A percentile compares a stretch with the other conserved stretches of the same genome.
phyloP scores from a whole-genome alignment of 2,888 invertebrate genomes.

The Cataglyphis altisquamis region DNA sequence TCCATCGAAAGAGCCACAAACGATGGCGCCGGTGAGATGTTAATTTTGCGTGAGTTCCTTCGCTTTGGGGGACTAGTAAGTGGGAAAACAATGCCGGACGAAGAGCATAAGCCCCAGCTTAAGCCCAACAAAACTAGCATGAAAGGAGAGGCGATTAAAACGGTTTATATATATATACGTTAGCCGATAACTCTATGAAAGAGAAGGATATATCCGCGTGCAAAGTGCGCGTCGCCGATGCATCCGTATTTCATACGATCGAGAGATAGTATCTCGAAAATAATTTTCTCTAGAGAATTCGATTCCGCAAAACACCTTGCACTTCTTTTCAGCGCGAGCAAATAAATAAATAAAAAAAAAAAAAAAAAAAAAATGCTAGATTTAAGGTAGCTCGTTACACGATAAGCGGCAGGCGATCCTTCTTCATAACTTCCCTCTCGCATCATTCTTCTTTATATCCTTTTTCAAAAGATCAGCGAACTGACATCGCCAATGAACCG shows the following conservation, averaged over 20 bases:
- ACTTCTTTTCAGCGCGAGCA: background rate
- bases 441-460: slow-evolving; percentile 59
- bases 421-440: slow-evolving; percentile 57
- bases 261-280: slow-evolving; percentile 6
- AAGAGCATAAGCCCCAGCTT: slow-evolving; percentile 56
- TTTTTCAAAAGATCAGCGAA: slow-evolving; percentile 34
- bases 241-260: background rate
- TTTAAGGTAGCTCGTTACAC: slow-evolving; percentile 53
- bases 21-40: slow-evolving; percentile 61
- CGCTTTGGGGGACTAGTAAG: slow-evolving; percentile 25
- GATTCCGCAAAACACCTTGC: background rate
- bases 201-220: slow-evolving; percentile 7
- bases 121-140: slow-evolving; percentile 53
- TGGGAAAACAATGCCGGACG: slow-evolving; percentile 64
- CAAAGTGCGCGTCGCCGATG: background rate
- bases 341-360: slow-evolving; percentile 13
- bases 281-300: slow-evolving; percentile 1
- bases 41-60: slow-evolving; percentile 65
- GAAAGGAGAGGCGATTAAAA: slow-evolving; percentile 73
- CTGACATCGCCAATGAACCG: slow-evolving; percentile 47
- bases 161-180: slow-evolving; percentile 60
- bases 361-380: slow-evolving; percentile 22
- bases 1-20: slow-evolving; percentile 45
- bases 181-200: slow-evolving; percentile 42
- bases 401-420: slow-evolving; percentile 53